A percentile compares a stretch with the other conserved stretches of the same genome.
These are phyloP conservation scores for Cherax destructor DNA, from an alignment of 1,140 invertebrate species.

Conservation along the genomic window DNA sequence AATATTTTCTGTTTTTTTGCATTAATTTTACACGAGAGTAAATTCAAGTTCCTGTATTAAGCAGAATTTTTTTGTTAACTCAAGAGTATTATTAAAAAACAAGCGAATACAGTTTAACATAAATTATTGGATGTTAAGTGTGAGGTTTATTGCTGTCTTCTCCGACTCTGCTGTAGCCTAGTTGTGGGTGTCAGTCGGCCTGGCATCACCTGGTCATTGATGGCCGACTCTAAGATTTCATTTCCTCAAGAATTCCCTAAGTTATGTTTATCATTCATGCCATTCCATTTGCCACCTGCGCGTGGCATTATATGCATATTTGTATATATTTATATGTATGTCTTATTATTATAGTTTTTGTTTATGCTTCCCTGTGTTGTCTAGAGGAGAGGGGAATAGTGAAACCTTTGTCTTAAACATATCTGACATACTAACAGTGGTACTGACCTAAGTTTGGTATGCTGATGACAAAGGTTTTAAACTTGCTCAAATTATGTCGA, in stretches of 20 bases:
- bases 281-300: conserved; percentile 50
- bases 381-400: conserved; percentile 8
- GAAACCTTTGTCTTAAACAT: background rate
- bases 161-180: conserved; percentile 1
- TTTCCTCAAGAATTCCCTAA: conserved; percentile 49
- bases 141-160: conserved; percentile 26
- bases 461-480: conserved; percentile 22
- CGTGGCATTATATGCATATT: conserved; percentile 46
- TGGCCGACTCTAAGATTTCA: conserved; percentile 51
- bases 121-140: conserved; percentile 12
- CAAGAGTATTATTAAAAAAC: background rate
- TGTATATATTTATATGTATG: conserved; percentile 47
- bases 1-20: background rate
- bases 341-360: conserved; percentile 22
- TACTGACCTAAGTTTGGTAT: conserved; percentile 1
- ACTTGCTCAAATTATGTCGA: conserved; percentile 23
- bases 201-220: background rate
- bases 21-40: background rate
- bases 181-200: conserved; percentile 23
- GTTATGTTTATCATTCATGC: conserved; percentile 53
- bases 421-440: conserved; percentile 19
- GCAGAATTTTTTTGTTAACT: background rate
- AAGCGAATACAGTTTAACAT: conserved; percentile 8
- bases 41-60: background rate
- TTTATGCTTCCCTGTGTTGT: conserved; percentile 27